phyloP scores from a whole-genome alignment of 2,113 vertebrate genomes.

The Takifugu bimaculatus region DNA sequence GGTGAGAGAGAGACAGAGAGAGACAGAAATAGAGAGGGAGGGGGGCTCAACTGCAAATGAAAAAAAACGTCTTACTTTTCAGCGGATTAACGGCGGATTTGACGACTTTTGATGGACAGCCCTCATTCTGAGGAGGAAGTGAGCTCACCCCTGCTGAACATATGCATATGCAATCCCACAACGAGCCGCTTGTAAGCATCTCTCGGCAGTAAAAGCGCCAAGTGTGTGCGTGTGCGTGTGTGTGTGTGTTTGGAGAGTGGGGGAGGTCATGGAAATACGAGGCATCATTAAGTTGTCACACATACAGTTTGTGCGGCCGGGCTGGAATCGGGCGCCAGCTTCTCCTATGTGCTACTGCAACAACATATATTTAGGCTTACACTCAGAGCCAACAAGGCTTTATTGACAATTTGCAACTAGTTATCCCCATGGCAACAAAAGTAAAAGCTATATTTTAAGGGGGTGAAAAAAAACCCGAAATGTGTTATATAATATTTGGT shows the following conservation, averaged over 20 bases:
- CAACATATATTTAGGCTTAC: slow-evolving; percentile 48
- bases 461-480: slow-evolving; percentile 21
- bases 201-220: slow-evolving; percentile 15
- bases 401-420: slow-evolving; percentile 32
- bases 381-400: slow-evolving; percentile 30
- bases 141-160: slow-evolving; percentile 49
- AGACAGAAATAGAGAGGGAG: slow-evolving; percentile 11
- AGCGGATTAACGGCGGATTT: slow-evolving; percentile 25
- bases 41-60: neutral
- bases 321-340: slow-evolving; percentile 31
- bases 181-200: slow-evolving; percentile 44
- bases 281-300: slow-evolving; percentile 66
- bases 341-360: slow-evolving; percentile 58
- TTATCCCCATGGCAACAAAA: slow-evolving; percentile 16
- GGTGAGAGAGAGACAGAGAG: slow-evolving; percentile 12
- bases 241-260: slow-evolving; percentile 41
- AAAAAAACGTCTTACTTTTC: slow-evolving; percentile 8
- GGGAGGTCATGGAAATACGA: slow-evolving; percentile 58
- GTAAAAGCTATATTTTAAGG: slow-evolving; percentile 28
- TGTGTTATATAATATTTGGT: slow-evolving; percentile 44
- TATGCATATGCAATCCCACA: slow-evolving; percentile 31
- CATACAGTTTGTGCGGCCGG: slow-evolving; percentile 37
- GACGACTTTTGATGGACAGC: slow-evolving; percentile 35
- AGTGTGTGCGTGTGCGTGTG: slow-evolving; percentile 20
- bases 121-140: slow-evolving; percentile 37